Conservation (phyloP, 2,888 invertebrate species). For the Andrena camellia region DNA sequence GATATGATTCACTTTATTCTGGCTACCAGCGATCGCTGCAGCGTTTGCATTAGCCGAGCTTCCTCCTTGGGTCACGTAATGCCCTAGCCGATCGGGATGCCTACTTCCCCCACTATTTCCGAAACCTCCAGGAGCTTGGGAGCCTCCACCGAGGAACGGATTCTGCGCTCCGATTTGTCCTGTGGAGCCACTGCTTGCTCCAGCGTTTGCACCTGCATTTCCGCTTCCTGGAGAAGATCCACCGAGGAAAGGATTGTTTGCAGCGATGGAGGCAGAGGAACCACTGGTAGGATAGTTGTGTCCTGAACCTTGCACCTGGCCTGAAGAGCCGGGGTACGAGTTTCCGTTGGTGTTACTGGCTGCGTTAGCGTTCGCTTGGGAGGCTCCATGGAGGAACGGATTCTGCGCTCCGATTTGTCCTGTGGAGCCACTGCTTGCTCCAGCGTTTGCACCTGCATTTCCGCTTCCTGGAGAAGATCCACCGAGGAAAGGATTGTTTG, state of each 20-base stretch:
- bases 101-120: not conserved
- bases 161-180: conserved; percentile 30
- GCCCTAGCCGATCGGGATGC: not conserved
- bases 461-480: conserved; percentile 5
- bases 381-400: conserved; percentile 39
- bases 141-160: conserved; percentile 38
- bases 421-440: conserved; percentile 6
- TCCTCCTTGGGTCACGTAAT: not conserved
- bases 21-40: not conserved
- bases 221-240: conserved; percentile 5
- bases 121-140: not conserved
- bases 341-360: conserved; percentile 45
- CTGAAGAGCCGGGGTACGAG: conserved; percentile 25
- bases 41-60: conserved; percentile 11
- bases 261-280: conserved; percentile 24
- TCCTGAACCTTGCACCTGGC: not conserved
- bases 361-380: not conserved
- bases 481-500: conserved; percentile 52
- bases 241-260: conserved; percentile 52
- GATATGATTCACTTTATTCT: not conserved
- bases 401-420: conserved; percentile 30
- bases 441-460: conserved; percentile 47
- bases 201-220: conserved; percentile 47
- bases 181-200: conserved; percentile 6
- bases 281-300: conserved; percentile 14